These are phyloP conservation scores for Megamerina dolium DNA, from an alignment of 2,888 invertebrate species.

Conservation along the genomic window DNA sequence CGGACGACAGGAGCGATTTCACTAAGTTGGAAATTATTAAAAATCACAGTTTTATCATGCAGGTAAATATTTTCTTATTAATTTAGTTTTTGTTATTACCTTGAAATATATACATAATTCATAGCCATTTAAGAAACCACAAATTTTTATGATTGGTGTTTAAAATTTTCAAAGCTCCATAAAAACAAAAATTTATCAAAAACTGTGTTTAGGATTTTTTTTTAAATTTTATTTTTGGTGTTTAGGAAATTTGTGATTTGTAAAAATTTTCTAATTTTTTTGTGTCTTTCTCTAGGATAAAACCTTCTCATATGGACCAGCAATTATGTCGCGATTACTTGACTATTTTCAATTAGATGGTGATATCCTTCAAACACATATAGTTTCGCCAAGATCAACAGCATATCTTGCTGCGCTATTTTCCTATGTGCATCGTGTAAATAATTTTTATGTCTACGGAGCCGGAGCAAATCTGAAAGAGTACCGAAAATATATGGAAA, in stretches of 20 bases:
- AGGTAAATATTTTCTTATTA: constrained; percentile 45
- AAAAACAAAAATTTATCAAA: too few species aligned
- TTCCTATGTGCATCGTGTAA: constrained; percentile 55
- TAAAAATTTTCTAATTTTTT: background rate
- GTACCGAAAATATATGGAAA: constrained; percentile 63
- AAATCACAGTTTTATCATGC: constrained; percentile 54
- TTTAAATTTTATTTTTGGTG: too few species aligned
- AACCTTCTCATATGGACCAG: constrained; percentile 74
- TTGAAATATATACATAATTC: background rate
- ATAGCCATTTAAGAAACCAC: too few species aligned
- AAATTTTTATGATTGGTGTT: too few species aligned
- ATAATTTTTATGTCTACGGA: constrained; percentile 58
- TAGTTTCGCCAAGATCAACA: constrained; percentile 71
- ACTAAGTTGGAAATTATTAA: constrained; percentile 55
- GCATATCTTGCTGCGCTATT: constrained; percentile 69
- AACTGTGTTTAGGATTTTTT: too few species aligned
- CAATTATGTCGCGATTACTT: constrained; percentile 65
- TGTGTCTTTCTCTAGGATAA: constrained; percentile 56
- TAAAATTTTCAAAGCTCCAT: too few species aligned
- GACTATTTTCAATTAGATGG: constrained; percentile 59
- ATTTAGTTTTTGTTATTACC: background rate
- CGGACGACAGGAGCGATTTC: constrained; percentile 52
- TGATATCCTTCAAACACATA: constrained; percentile 71
- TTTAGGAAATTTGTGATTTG: too few species aligned
- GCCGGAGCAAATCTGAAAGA: constrained; percentile 54